phyloP scores from a whole-genome alignment of 2,797 vertebrate genomes.

The Heteromormyrus szaboi region DNA sequence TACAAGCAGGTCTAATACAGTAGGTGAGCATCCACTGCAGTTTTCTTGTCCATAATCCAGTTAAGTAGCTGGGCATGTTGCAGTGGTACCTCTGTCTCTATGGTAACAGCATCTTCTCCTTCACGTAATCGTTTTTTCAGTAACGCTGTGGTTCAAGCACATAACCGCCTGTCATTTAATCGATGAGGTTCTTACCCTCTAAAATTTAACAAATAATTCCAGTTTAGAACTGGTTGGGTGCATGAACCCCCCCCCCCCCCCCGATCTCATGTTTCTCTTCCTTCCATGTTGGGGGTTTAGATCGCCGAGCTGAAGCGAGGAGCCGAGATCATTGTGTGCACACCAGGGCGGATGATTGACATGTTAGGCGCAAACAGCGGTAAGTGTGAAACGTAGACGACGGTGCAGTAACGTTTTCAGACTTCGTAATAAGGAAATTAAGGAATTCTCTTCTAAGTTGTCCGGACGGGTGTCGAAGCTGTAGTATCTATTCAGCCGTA shows the following conservation, averaged over 20 bases:
- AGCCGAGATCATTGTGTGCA: slow-evolving; percentile 98
- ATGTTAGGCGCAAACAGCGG: slow-evolving; percentile 98
- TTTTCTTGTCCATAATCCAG: not conserved
- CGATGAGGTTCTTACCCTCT: not conserved
- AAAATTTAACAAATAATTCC: not conserved
- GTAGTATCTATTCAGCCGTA: slow-evolving; percentile 14
- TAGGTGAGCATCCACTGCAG: not conserved
- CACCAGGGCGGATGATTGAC: slow-evolving; percentile 98
- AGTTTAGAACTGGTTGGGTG: not conserved
- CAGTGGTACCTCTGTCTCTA: not conserved
- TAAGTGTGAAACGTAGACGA: slow-evolving; percentile 59
- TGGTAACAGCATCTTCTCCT: not conserved
- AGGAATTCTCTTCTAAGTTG: not conserved
- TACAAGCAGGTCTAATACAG: too few relatives aligned
- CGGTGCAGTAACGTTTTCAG: not conserved
- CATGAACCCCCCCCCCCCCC: too few relatives aligned
- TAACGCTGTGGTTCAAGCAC: not conserved
- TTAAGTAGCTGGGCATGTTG: not conserved
- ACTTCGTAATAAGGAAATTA: not conserved
- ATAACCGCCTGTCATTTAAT: not conserved
- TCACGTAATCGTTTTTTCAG: not conserved
- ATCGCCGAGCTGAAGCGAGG: slow-evolving; percentile 98
- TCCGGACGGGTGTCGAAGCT: slow-evolving; percentile 15
- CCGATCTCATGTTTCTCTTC: not conserved
- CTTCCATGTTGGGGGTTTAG: slow-evolving; percentile 49